These are phyloP conservation scores for Orius insidiosus DNA, from an alignment of 1,140 invertebrate species.

Conservation along the genomic window DNA sequence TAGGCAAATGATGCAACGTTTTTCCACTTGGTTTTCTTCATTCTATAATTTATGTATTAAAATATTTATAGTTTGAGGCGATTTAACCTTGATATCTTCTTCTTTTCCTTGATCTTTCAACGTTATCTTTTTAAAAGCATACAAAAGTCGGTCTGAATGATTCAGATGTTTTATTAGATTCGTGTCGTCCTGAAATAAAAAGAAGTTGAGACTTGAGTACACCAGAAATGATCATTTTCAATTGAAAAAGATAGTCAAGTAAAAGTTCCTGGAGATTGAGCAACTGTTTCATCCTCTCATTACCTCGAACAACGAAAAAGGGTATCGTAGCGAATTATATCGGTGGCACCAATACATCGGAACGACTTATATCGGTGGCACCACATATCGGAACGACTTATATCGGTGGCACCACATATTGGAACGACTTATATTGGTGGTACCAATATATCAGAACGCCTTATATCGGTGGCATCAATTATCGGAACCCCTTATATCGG, in stretches of 20 bases:
- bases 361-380: no score
- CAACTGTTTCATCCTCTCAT: no score
- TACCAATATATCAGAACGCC: no score
- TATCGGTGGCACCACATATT: no score
- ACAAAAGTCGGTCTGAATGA: slow-evolving; percentile 34
- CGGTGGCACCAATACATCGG: no score
- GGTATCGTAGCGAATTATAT: no score
- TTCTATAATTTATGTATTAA: slow-evolving; percentile 1
- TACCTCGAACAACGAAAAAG: no score
- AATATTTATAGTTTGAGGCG: background rate
- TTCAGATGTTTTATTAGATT: slow-evolving; percentile 34
- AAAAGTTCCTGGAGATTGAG: no score
- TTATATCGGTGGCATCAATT: no score
- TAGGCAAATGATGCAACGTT: slow-evolving; percentile 41
- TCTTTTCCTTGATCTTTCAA: slow-evolving; percentile 5
- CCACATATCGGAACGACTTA: no score
- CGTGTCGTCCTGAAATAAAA: slow-evolving; percentile 36
- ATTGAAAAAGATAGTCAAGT: background rate
- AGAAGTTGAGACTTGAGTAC: background rate
- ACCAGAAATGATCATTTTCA: background rate
- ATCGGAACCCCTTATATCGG: no score
- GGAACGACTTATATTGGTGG: no score
- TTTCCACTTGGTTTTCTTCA: slow-evolving; percentile 5
- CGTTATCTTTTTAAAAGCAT: slow-evolving; percentile 31
- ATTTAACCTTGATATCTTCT: slow-evolving; percentile 10